phyloP scores from a whole-genome alignment of 2,797 vertebrate species.

The Selene dorsalis region DNA sequence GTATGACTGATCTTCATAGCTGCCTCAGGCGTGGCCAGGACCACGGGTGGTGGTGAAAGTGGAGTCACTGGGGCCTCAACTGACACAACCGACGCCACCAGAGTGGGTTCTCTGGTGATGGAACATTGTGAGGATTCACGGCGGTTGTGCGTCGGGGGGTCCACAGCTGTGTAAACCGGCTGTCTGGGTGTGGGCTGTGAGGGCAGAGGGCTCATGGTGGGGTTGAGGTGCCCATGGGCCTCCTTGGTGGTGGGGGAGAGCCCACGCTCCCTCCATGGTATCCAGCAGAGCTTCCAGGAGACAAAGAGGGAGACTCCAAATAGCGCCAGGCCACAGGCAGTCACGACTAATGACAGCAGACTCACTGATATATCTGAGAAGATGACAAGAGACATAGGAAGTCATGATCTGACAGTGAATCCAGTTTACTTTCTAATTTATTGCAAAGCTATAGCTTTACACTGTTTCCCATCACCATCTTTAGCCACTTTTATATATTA shows the following conservation, averaged over 20 bases:
- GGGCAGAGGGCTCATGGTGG: conserved; percentile 73
- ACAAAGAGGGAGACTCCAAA: conserved; percentile 98
- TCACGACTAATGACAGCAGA: conserved; percentile 95
- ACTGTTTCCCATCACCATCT: background rate
- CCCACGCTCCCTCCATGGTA: conserved; percentile 96
- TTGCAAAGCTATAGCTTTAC: background rate
- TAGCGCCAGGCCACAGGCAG: conserved; percentile 95
- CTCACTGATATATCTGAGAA: conserved; percentile 95
- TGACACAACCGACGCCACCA: conserved; percentile 89
- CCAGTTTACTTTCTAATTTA: background rate
- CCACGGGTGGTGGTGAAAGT: conserved; percentile 83
- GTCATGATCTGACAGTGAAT: conserved; percentile 11
- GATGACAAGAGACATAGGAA: conserved; percentile 26
- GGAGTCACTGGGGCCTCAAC: conserved; percentile 85
- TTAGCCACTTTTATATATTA: background rate
- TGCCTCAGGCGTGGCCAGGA: conserved; percentile 86
- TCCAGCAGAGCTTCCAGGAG: conserved; percentile 99
- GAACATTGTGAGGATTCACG: conserved; percentile 86
- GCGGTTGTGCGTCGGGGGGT: conserved; percentile 87
- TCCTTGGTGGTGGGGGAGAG: conserved; percentile 90
- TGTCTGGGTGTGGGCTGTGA: conserved; percentile 83
- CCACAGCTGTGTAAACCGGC: conserved; percentile 90
- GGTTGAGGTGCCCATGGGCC: conserved; percentile 81
- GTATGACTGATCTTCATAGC: conserved; percentile 99
- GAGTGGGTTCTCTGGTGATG: conserved; percentile 87